Conservation (phyloP, 2,113 vertebrate species). For the Tupaia chinensis region DNA sequence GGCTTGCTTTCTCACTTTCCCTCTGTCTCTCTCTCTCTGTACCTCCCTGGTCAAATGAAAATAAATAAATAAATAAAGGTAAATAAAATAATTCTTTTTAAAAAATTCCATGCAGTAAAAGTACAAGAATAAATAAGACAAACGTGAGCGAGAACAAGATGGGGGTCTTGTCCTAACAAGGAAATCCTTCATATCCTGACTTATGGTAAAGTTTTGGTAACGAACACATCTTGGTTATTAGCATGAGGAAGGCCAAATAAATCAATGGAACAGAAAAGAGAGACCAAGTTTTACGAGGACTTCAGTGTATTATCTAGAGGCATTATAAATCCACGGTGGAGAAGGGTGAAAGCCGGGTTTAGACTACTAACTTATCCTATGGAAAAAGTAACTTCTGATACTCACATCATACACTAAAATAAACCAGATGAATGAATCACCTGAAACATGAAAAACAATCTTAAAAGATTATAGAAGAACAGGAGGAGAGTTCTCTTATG, state of each 20-base stretch:
- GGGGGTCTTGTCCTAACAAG: neutral
- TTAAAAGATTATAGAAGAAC: slow-evolving; percentile 7
- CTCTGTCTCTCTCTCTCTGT: too few species aligned
- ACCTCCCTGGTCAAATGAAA: too few species aligned
- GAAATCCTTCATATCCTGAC: neutral
- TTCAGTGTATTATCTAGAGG: neutral
- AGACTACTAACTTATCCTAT: neutral
- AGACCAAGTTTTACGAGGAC: neutral
- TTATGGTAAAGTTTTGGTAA: slow-evolving; percentile 16
- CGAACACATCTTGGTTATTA: neutral
- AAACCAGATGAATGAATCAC: slow-evolving; percentile 12
- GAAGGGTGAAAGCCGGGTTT: neutral
- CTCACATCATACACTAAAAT: neutral
- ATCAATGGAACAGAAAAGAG: neutral
- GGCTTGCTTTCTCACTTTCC: too few species aligned
- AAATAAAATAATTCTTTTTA: too few species aligned
- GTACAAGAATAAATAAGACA: neutral
- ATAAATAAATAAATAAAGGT: too few species aligned
- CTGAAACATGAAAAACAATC: neutral
- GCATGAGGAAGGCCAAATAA: neutral
- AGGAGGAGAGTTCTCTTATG: neutral
- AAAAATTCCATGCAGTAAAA: neutral
- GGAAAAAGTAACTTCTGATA: slow-evolving; percentile 28
- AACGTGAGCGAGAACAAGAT: neutral
- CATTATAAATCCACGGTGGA: neutral